Evolutionary conservation across 2,113 vertebrate species (phyloP).

Genomic region (Mus musculus): DNA sequence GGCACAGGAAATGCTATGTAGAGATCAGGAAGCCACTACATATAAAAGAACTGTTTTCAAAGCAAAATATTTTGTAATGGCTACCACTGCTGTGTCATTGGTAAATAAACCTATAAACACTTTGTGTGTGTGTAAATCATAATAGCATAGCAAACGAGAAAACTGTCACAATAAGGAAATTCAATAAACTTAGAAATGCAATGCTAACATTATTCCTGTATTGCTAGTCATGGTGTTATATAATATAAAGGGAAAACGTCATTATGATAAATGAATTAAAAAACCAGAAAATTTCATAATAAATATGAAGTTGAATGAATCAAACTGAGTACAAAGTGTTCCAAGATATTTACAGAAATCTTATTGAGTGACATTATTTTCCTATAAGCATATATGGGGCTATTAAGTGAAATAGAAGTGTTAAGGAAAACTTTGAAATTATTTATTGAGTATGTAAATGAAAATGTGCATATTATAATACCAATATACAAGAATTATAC

Average conservation of each 20-base stretch:
- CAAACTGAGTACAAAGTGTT: not conserved
- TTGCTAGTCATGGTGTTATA: not conserved
- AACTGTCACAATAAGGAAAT: conserved; percentile 12
- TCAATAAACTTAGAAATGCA: not conserved
- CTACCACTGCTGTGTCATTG: not conserved
- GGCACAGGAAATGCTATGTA: not conserved
- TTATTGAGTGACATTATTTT: not conserved
- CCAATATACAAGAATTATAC: not conserved
- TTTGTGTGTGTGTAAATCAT: not conserved
- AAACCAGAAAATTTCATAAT: not conserved
- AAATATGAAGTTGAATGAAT: conserved; percentile 4
- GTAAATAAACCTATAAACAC: conserved; percentile 3
- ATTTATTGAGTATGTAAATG: not conserved
- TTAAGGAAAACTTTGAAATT: not conserved
- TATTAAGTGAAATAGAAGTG: conserved; percentile 27
- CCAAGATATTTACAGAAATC: not conserved
- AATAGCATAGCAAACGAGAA: conserved; percentile 38
- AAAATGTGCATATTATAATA: not conserved
- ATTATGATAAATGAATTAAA: not conserved
- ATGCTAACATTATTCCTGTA: not conserved
- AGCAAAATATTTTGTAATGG: not conserved
- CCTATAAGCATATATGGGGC: not conserved
- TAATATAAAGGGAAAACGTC: not conserved
- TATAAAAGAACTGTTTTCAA: not conserved
- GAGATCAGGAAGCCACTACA: conserved; percentile 7